Evolutionary conservation across 2,888 invertebrate genomes (phyloP), one percentile per base, ranked within the genome.

Genomic region (Drosophila mimetica): DNA sequence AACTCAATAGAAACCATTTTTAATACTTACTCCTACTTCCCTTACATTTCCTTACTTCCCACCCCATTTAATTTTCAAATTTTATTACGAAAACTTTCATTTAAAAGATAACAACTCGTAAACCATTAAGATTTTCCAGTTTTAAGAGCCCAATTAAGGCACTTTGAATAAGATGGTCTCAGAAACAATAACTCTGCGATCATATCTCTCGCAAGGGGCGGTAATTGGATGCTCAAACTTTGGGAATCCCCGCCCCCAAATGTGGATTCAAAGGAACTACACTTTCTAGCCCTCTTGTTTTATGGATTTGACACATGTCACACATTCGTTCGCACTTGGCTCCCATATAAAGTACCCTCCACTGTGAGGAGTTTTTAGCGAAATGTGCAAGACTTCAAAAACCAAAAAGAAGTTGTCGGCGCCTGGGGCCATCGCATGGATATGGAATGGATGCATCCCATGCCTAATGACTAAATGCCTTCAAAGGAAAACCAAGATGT

Each of bases 401-500:
- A n/a, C n/a, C 39, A 18, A 20, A 39, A 18, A 18, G 39, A 13
- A 59, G 28, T 47, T 34, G 63, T 53, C 58, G 86, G 80, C 86
- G 79, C 84, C 86, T 71, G 65, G 58, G 41, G 20, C 65, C 42
- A 60, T 47, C 52, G 22, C n/a, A 22, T 53, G 54, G 34, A 36
- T 50, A 55, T 28, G 55, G 28, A 28, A 55, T 28, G 55, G 28
- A 28, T 37, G 57, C 55, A 54, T 8, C 11, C 28, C 41, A 59
- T 28, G 48, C 63, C 81, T 86, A 86, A 86, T 86, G 75, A 77
- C 85, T 87, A 61, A 61, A 71, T 75, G 72, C 84, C 79, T 67
- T 87, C 81, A 84, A 86, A 81, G 73, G 65, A 66, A 77, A 70
- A 61, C 59, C 46, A 67, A 74, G 79, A 61, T 81, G 75, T 60